These are phyloP conservation scores for Trochalopteron elliotii DNA, from an alignment of 2,113 vertebrate species.

Conservation along the genomic window DNA sequence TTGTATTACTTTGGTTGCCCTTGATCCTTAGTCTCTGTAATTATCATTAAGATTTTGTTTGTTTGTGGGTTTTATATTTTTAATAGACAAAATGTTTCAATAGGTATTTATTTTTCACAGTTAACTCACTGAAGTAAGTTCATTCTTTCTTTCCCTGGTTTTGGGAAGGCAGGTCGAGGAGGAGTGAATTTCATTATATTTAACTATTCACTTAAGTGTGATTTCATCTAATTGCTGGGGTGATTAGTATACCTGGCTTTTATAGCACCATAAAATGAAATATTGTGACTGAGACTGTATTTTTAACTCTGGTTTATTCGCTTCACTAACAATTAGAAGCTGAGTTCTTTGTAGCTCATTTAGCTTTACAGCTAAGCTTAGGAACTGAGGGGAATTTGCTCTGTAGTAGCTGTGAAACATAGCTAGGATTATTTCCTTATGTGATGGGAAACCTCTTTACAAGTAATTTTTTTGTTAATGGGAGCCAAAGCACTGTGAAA, in stretches of 20 bases:
- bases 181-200: neutral
- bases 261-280: neutral
- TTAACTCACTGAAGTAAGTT: neutral
- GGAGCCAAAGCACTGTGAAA: neutral
- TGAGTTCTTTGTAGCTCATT: neutral
- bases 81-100: neutral
- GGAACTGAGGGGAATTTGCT: neutral
- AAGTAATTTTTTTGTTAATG: neutral
- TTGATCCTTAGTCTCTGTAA: neutral
- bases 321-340: neutral
- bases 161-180: neutral
- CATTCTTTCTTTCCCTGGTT: neutral
- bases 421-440: neutral
- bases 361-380: neutral
- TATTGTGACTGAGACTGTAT: neutral
- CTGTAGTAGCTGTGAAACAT: neutral
- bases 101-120: neutral
- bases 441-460: neutral
- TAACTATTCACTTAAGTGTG: neutral
- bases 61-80: neutral
- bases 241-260: neutral
- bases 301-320: neutral
- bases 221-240: neutral
- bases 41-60: neutral
- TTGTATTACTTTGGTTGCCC: neutral